phyloP scores from a whole-genome alignment of 2,113 vertebrate genomes.

The Hucho hucho region DNA sequence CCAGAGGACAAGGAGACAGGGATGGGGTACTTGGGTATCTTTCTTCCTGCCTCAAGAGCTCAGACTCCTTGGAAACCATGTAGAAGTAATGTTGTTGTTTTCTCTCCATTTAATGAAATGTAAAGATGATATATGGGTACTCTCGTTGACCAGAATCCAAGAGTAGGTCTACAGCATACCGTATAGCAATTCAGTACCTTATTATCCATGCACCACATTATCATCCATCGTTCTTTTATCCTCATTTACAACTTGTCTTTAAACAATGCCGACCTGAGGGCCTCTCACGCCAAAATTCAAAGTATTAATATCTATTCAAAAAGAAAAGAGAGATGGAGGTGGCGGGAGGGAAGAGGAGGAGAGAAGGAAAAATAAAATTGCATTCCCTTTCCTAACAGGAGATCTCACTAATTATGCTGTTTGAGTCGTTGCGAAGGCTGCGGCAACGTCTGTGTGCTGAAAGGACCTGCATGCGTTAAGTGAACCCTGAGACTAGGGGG shows the following conservation, averaged over 20 bases:
- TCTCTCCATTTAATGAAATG: no score
- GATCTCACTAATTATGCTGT: constrained; percentile 73
- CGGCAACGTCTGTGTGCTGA: constrained; percentile 31
- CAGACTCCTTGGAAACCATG: no score
- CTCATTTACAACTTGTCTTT: neutral
- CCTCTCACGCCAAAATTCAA: constrained; percentile 12
- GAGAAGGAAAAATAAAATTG: constrained; percentile 44
- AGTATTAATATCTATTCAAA: constrained; percentile 43
- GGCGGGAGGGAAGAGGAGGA: neutral
- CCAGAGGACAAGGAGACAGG: no score
- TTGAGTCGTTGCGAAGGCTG: constrained; percentile 66
- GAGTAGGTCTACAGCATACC: neutral
- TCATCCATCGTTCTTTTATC: neutral
- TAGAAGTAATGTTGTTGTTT: no score
- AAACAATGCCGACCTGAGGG: constrained; percentile 24
- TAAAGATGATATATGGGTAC: no score
- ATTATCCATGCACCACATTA: neutral
- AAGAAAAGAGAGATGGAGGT: constrained; percentile 3
- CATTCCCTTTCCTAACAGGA: constrained; percentile 42
- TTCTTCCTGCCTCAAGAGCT: no score
- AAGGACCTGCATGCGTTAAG: constrained; percentile 64
- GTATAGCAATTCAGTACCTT: neutral
- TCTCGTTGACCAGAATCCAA: no score
- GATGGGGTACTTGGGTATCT: no score
- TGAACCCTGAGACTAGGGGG: constrained; percentile 71